Evolutionary conservation across 1,140 invertebrate species (phyloP).

Genomic region (Mesaphorura yosii): DNA sequence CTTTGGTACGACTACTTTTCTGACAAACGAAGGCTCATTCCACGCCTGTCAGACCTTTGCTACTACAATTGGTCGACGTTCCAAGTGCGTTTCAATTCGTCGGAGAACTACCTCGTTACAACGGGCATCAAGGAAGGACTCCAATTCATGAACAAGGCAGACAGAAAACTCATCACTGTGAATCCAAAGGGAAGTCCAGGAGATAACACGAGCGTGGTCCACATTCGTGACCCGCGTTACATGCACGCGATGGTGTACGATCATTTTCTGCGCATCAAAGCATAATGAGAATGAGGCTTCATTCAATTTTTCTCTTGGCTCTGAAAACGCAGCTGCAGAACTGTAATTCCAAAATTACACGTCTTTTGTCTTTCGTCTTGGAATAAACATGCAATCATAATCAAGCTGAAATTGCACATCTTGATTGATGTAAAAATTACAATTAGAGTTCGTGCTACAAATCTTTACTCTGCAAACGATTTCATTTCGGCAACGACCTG

Average conservation of each 20-base stretch:
- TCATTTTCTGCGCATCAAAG: conserved; percentile 1
- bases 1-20: conserved; percentile 12
- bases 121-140: conserved; percentile 16
- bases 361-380: too few relatives aligned
- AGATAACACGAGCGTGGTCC: conserved; percentile 1
- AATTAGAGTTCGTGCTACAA: too few relatives aligned
- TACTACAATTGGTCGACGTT: conserved; percentile 27
- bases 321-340: too few relatives aligned
- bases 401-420: too few relatives aligned
- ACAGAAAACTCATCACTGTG: conserved; percentile 13
- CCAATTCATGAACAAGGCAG: conserved; percentile 18
- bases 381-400: too few relatives aligned
- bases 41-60: conserved; percentile 13
- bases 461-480: too few relatives aligned
- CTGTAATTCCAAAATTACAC: too few relatives aligned
- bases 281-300: too few relatives aligned
- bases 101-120: conserved; percentile 15
- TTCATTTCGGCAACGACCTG: too few relatives aligned
- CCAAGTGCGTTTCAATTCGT: conserved; percentile 11
- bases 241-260: conserved; percentile 13
- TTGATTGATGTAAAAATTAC: too few relatives aligned
- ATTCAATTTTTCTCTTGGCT: too few relatives aligned
- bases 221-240: conserved; percentile 14
- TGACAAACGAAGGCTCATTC: conserved; percentile 4
- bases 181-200: conserved; percentile 6